Evolutionary conservation across 1,140 invertebrate genomes (phyloP).

Genomic region (Drosophila persimilis): DNA sequence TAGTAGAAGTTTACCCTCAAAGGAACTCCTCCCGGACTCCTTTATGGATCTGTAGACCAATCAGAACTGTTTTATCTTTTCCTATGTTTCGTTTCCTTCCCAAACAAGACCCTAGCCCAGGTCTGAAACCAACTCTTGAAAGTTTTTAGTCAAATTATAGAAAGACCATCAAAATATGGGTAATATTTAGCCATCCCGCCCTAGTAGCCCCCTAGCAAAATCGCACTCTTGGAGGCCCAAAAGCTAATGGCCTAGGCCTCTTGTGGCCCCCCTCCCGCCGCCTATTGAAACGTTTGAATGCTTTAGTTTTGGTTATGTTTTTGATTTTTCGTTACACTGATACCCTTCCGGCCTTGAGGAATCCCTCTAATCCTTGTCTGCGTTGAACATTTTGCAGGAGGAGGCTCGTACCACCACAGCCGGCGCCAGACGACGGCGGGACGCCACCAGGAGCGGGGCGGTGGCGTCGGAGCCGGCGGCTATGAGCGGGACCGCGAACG

Average conservation of each 20-base stretch:
- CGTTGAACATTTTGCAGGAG: slow-evolving; percentile 70
- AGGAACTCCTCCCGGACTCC: too few species aligned
- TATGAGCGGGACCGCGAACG: slow-evolving; percentile 63
- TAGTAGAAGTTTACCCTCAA: too few species aligned
- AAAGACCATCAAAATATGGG: too few species aligned
- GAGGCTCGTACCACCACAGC: slow-evolving; percentile 77
- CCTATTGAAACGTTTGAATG: slow-evolving; percentile 58
- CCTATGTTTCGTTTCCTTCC: too few species aligned
- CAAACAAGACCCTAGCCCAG: too few species aligned
- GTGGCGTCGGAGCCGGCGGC: slow-evolving; percentile 26
- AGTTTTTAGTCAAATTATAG: too few species aligned
- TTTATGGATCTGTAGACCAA: too few species aligned
- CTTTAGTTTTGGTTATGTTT: slow-evolving; percentile 68
- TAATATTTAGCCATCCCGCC: background rate
- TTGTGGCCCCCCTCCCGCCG: slow-evolving; percentile 5
- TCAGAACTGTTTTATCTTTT: too few species aligned
- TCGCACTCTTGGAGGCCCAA: slow-evolving; percentile 5
- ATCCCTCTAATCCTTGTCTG: slow-evolving; percentile 10
- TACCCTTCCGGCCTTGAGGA: too few species aligned
- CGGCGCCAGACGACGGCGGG: slow-evolving; percentile 68
- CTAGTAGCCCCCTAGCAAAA: background rate
- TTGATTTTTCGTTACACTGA: slow-evolving; percentile 51
- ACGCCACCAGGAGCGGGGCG: slow-evolving; percentile 51
- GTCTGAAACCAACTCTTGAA: too few species aligned
- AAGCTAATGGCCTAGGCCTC: background rate